These are phyloP conservation scores for Dryobotodes eremita DNA, from an alignment of 2,888 invertebrate species.

Conservation along the genomic window DNA sequence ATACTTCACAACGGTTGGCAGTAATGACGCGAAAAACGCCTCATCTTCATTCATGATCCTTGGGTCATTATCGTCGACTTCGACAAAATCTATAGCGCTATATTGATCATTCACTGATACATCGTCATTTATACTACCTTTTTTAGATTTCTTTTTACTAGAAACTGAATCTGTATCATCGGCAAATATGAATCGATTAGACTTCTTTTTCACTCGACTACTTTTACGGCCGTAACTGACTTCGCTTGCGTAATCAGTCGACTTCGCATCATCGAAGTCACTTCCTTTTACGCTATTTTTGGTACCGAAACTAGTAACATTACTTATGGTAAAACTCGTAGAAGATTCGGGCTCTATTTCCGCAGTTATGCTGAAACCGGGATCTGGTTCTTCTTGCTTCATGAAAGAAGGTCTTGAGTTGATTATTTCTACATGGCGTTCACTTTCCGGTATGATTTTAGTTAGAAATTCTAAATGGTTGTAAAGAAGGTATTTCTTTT, in stretches of 20 bases:
- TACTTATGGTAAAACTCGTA: constrained; percentile 27
- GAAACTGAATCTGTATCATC: constrained; percentile 33
- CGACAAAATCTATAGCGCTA: constrained; percentile 75
- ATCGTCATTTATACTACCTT: constrained; percentile 28
- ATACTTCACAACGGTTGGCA: constrained; percentile 85
- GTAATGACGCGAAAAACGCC: constrained; percentile 86
- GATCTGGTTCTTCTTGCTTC: constrained; percentile 70
- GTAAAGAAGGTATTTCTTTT: constrained; percentile 80
- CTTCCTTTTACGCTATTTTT: constrained; percentile 42
- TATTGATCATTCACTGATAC: constrained; percentile 25
- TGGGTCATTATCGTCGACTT: constrained; percentile 79
- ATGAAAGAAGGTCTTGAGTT: constrained; percentile 51
- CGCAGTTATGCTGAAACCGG: constrained; percentile 29
- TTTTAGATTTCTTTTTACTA: constrained; percentile 58
- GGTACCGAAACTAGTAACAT: constrained; percentile 25
- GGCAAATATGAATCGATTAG: constrained; percentile 62
- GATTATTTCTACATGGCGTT: constrained; percentile 49
- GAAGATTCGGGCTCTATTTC: constrained; percentile 34
- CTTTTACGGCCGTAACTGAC: constrained; percentile 43
- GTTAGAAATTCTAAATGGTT: constrained; percentile 82
- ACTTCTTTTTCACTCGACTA: constrained; percentile 30
- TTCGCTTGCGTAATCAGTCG: constrained; percentile 36
- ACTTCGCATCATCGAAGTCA: constrained; percentile 42
- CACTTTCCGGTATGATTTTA: constrained; percentile 73
- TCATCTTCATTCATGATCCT: constrained; percentile 88